phyloP scores from a whole-genome alignment of 2,113 vertebrate species.

The Hippocampus comes region DNA sequence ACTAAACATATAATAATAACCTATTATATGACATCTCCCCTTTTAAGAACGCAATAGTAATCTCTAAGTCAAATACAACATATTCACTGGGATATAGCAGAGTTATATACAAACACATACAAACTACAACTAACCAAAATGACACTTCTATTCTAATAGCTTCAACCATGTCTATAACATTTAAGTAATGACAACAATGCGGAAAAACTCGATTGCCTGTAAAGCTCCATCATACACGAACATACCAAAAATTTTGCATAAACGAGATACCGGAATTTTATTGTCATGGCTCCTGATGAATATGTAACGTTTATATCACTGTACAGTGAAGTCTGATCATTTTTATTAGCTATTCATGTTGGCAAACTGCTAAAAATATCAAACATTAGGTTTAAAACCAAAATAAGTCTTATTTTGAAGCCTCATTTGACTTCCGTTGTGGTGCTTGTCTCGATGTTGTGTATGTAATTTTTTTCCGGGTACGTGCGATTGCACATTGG shows the following conservation, averaged over 20 bases:
- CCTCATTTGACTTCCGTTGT: background rate
- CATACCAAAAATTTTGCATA: no score
- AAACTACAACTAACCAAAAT: no score
- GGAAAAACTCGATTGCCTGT: background rate
- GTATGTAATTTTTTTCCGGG: background rate
- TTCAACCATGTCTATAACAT: no score
- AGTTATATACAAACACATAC: no score
- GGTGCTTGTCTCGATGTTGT: background rate
- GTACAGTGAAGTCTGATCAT: no score
- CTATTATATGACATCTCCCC: no score
- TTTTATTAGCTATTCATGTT: background rate
- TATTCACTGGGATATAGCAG: no score
- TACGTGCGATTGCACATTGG: background rate
- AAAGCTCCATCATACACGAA: background rate
- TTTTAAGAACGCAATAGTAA: no score
- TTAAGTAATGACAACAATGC: background rate
- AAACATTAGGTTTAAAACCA: background rate
- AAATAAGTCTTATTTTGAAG: constrained; percentile 4
- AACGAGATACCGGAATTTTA: background rate
- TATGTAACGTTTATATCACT: background rate
- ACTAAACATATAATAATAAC: no score
- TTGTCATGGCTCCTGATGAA: background rate
- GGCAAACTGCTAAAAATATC: background rate
- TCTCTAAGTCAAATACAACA: no score
- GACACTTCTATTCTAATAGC: no score